Percentiles rank a stretch among this genome's conserved stretches.
phyloP scores from a whole-genome alignment of 2,113 vertebrate species.

The Gallinago media region DNA sequence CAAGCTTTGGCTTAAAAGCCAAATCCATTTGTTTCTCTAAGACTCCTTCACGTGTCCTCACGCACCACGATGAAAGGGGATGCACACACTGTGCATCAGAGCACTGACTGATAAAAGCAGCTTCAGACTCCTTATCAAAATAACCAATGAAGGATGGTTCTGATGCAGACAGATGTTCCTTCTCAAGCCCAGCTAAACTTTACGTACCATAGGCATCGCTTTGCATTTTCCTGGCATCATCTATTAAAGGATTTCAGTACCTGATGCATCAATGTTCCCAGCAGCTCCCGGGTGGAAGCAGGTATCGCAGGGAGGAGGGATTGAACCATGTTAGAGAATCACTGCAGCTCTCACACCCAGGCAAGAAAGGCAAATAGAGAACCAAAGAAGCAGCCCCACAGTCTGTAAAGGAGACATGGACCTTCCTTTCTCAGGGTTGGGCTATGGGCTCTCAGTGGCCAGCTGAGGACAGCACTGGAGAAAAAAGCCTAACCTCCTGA shows the following conservation, averaged over 20 bases:
- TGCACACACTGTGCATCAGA: neutral
- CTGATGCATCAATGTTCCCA: neutral
- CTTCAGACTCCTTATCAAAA: neutral
- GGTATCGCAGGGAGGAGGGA: rapidly evolving
- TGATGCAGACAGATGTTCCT: neutral
- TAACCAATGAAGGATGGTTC: neutral
- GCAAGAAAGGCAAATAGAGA: neutral
- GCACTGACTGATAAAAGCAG: neutral
- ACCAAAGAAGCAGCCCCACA: rapidly evolving
- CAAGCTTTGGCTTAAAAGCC: neutral
- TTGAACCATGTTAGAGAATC: neutral
- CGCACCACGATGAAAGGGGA: neutral
- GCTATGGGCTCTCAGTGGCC: rapidly evolving
- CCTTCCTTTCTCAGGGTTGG: neutral
- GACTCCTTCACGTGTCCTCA: neutral
- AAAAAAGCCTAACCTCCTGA: rapidly evolving
- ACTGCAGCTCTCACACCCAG: neutral
- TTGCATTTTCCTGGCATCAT: neutral
- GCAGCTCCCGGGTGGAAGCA: rapidly evolving
- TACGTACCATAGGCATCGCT: neutral
- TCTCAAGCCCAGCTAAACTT: neutral
- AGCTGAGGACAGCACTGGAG: neutral
- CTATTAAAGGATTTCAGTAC: neutral
- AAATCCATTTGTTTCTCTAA: neutral
- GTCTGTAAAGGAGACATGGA: rapidly evolving